Base-by-base conservation (phyloP, 2,113 vertebrate species). In the Prunella fulvescens region DNA sequence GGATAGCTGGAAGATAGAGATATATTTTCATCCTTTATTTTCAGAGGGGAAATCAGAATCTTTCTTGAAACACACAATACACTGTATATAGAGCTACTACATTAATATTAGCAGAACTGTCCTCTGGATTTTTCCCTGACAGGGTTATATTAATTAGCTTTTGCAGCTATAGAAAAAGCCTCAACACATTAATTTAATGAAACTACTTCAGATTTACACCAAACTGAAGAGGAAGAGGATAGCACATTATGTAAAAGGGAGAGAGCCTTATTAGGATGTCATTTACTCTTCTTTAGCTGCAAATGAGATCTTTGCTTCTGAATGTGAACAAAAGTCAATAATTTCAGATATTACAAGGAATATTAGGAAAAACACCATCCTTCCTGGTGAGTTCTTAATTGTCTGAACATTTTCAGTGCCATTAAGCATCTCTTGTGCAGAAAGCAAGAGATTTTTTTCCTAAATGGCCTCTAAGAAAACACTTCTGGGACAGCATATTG, bases 291-390 rank as follows among this genome's bases (percentile, higher is more conserved):
- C 51, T 54, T 23, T 60, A 85, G 40, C 25, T 82, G 37, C 26
- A 96, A 92, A 87, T 72, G 57, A 93, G 37, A 37, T 69, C 48
- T 84, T 93, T 13, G 44, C 47, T 89, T 85, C 48, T 91, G 79
- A 95, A 92, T 79, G 83, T 79, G 86, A 92, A 76, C 73, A 78
- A 64, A 90, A 95, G 69, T 67, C 51, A 95, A 48, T 81, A 93
- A 87, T 79, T 91, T 91, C 14, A 7, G 7, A 53, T 79, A 45
- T 91, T 91, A 65, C 1, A 1, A 87, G 48, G 51, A 87, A 76
- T 44, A 56, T 85, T 76, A 87, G 33, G 53, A 93, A 76, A 61
- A 89, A 79, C 14, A 69, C 19, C 1, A 1, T 23, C 45, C 40
- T 84, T 95, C 58, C 65, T 2, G 0, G 50, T 79, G 64, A 69